These are phyloP conservation scores for Phrixothrix hirtus DNA, from an alignment of 2,888 invertebrate genomes.

Conservation along the genomic window DNA sequence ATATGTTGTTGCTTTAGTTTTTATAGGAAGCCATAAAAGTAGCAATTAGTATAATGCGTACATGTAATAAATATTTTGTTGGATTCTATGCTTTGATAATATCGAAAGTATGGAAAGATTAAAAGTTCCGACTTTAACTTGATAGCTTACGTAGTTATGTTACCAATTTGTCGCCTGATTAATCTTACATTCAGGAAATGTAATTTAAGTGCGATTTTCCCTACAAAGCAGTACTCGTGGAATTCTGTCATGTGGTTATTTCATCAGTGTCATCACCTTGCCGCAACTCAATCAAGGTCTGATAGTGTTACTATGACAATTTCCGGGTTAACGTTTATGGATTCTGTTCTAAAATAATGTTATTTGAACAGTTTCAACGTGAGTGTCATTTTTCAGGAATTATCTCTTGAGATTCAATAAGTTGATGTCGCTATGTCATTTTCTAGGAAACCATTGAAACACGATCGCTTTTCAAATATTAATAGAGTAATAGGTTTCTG, in stretches of 20 bases:
- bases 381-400: neutral
- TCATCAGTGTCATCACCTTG: constrained; percentile 26
- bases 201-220: constrained; percentile 23
- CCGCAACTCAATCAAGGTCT: constrained; percentile 26
- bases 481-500: too few relatives aligned
- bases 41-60: neutral
- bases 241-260: constrained; percentile 28
- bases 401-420: neutral
- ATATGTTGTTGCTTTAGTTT: neutral
- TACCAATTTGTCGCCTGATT: constrained; percentile 18
- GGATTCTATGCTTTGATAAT: too few relatives aligned
- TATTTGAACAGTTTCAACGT: neutral
- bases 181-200: constrained; percentile 19
- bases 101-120: too few relatives aligned
- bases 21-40: constrained; percentile 3
- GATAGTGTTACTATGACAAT: constrained; percentile 26
- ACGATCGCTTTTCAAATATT: too few relatives aligned
- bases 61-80: neutral
- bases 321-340: neutral
- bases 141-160: constrained; percentile 4
- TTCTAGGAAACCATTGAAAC: too few relatives aligned
- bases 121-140: neutral
- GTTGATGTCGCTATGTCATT: too few relatives aligned
- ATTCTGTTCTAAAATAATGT: neutral
- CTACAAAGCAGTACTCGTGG: constrained; percentile 16